phyloP scores from a whole-genome alignment of 1,140 invertebrate genomes.

The Chrysopa pallens region DNA sequence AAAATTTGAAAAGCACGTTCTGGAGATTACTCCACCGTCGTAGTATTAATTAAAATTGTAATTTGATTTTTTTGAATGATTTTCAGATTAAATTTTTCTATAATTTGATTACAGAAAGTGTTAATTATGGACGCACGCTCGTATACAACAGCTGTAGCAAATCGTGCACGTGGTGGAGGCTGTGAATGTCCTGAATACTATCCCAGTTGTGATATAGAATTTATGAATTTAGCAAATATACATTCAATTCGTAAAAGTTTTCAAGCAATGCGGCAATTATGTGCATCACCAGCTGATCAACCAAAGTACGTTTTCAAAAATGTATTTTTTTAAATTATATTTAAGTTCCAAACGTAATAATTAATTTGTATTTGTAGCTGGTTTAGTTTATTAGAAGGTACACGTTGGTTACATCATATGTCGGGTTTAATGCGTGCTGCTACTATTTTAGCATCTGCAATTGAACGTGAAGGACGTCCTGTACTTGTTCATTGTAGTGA shows the following conservation, averaged over 20 bases:
- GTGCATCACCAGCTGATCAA: constrained; percentile 54
- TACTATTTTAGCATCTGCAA: constrained; percentile 56
- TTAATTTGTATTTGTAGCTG: constrained; percentile 40
- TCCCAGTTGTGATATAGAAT: constrained; percentile 81
- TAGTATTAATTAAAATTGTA: too few relatives aligned
- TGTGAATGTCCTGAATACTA: constrained; percentile 94
- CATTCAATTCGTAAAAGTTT: constrained; percentile 83
- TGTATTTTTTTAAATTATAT: background rate
- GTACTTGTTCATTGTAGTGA: constrained; percentile 92
- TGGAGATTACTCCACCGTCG: too few relatives aligned
- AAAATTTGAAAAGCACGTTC: too few relatives aligned
- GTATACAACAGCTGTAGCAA: constrained; percentile 87
- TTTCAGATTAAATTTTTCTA: too few relatives aligned
- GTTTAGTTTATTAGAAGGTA: constrained; percentile 70
- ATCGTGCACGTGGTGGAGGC: constrained; percentile 87
- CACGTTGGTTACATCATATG: constrained; percentile 81
- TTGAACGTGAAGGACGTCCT: constrained; percentile 68
- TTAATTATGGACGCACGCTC: constrained; percentile 89
- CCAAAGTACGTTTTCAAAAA: constrained; percentile 37
- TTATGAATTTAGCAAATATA: constrained; percentile 95
- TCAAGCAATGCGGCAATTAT: constrained; percentile 54
- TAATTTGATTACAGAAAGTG: constrained; percentile 46
- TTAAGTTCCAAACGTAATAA: background rate
- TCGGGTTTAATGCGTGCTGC: constrained; percentile 66
- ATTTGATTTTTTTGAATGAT: too few relatives aligned